A percentile compares a stretch with the other conserved stretches of the same genome.
Evolutionary conservation across 2,888 invertebrate species (phyloP).

Genomic region (Clunio marinus): DNA sequence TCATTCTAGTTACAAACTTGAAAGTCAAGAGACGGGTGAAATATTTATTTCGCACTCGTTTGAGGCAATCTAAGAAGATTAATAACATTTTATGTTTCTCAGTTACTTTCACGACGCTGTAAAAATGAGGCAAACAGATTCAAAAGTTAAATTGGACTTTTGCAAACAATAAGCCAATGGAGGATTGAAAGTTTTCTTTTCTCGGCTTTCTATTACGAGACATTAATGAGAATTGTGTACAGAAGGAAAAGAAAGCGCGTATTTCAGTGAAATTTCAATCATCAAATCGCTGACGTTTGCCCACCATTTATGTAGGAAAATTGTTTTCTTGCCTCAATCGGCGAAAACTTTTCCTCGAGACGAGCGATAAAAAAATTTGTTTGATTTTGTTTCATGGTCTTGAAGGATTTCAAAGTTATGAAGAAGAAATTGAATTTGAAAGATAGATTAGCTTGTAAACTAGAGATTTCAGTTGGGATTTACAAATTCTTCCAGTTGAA

Average conservation of each 20-base stretch:
- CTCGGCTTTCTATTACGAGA: not conserved
- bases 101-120: not conserved
- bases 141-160: slow-evolving; percentile 37
- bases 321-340: not conserved
- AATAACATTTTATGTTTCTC: slow-evolving; percentile 12
- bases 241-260: not conserved
- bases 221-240: slow-evolving; percentile 10
- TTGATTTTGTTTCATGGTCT: too few relatives aligned
- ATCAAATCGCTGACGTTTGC: not conserved
- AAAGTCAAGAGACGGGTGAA: too few relatives aligned
- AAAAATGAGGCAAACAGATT: slow-evolving; percentile 16
- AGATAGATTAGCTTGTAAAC: not conserved
- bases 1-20: not conserved
- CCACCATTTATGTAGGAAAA: not conserved
- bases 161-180: slow-evolving; percentile 24
- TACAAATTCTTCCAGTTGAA: too few relatives aligned
- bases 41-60: not conserved
- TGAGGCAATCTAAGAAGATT: not conserved
- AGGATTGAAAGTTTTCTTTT: slow-evolving; percentile 15
- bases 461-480: not conserved
- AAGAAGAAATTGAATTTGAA: too few relatives aligned
- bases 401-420: too few relatives aligned
- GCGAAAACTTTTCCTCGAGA: not conserved
- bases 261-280: not conserved
- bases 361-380: too few relatives aligned